These are phyloP conservation scores for Phrixothrix hirtus DNA, from an alignment of 2,888 invertebrate genomes.

Conservation along the genomic window DNA sequence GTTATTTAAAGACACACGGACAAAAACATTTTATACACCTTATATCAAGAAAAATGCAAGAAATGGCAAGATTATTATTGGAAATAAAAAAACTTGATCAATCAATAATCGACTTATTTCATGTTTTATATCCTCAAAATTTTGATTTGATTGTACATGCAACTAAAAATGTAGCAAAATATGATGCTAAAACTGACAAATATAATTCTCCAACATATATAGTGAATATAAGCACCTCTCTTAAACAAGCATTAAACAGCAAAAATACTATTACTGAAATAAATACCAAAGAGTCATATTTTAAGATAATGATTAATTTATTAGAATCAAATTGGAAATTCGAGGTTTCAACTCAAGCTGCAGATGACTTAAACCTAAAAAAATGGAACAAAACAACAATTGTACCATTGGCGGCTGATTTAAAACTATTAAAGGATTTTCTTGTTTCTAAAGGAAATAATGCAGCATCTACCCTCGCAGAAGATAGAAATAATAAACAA, in stretches of 20 bases:
- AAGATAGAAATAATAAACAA: too few species aligned
- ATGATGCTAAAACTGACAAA: too few species aligned
- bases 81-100: constrained; percentile 24
- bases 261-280: not conserved
- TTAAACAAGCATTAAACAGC: constrained; percentile 16
- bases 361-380: constrained; percentile 20
- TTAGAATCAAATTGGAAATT: constrained; percentile 28
- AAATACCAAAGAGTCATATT: constrained; percentile 13
- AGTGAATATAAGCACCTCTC: constrained; percentile 25
- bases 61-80: constrained; percentile 27
- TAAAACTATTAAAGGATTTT: constrained; percentile 26
- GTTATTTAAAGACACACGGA: constrained; percentile 27
- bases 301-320: constrained; percentile 25
- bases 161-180: too few species aligned
- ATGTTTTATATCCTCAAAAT: constrained; percentile 21
- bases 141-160: constrained; percentile 26
- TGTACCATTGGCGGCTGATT: constrained; percentile 24
- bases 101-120: constrained; percentile 13
- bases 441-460: too few species aligned
- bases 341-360: constrained; percentile 26
- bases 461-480: too few species aligned
- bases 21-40: constrained; percentile 30
- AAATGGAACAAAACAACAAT: constrained; percentile 31
- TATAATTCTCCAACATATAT: constrained; percentile 21
- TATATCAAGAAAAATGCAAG: constrained; percentile 31